Conservation (phyloP, 2,888 invertebrate species). For the Phyllotreta striolata region DNA sequence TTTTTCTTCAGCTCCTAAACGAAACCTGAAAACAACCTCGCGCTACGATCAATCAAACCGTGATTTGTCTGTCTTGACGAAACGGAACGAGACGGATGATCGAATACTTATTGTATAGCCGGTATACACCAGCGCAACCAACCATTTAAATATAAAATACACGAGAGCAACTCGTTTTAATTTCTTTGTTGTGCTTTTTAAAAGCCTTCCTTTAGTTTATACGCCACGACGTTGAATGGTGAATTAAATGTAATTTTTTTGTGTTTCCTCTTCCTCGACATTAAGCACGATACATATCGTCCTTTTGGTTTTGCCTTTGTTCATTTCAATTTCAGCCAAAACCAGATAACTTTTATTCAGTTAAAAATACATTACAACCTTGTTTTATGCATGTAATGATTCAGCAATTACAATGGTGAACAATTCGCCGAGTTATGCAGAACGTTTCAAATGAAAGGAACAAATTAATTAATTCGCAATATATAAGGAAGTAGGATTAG, state of each 20-base stretch:
- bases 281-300: background rate
- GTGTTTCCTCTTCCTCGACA: background rate
- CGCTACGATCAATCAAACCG: slow-evolving; percentile 44
- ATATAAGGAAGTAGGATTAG: no score
- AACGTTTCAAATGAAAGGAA: no score
- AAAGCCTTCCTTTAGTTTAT: slow-evolving; percentile 5
- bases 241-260: slow-evolving; percentile 13
- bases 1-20: slow-evolving; percentile 1
- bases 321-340: no score
- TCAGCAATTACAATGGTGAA: no score
- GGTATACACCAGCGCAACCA: slow-evolving; percentile 30
- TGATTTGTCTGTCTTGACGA: slow-evolving; percentile 47
- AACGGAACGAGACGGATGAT: slow-evolving; percentile 44
- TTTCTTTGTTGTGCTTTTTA: slow-evolving; percentile 11
- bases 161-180: slow-evolving; percentile 24
- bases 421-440: no score
- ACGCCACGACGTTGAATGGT: background rate
- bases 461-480: no score
- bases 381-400: no score
- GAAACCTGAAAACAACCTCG: slow-evolving; percentile 12
- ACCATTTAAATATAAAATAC: slow-evolving; percentile 33
- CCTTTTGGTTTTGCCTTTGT: no score
- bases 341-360: no score
- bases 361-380: no score
- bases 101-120: slow-evolving; percentile 29